phyloP scores from a whole-genome alignment of 1,140 invertebrate genomes.

The Phenacoccus solenopsis region DNA sequence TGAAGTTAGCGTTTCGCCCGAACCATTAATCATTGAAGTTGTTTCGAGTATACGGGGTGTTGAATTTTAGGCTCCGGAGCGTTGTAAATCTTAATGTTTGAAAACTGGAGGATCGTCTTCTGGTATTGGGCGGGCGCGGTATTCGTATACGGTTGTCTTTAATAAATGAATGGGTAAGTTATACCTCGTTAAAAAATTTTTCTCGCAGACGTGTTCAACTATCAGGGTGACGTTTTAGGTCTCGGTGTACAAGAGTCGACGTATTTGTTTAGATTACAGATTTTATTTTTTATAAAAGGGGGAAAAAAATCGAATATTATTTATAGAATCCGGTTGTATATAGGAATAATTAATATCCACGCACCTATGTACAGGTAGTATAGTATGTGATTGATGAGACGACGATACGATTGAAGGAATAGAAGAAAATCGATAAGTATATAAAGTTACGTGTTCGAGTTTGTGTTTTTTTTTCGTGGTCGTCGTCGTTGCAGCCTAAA shows the following conservation, averaged over 20 bases:
- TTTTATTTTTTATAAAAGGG: too few species aligned
- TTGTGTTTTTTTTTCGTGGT: too few species aligned
- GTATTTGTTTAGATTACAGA: too few species aligned
- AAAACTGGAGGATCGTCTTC: neutral
- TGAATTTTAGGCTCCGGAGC: neutral
- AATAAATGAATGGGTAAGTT: too few species aligned
- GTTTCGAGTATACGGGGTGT: neutral
- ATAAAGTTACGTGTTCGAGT: too few species aligned
- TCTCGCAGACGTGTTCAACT: too few species aligned
- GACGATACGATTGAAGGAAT: neutral
- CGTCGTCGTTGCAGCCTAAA: neutral
- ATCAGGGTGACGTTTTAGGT: too few species aligned
- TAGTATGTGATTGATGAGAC: constrained; percentile 1
- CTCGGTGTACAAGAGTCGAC: too few species aligned
- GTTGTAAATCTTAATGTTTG: constrained; percentile 2
- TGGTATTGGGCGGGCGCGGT: neutral
- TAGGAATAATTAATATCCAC: neutral
- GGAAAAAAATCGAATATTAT: too few species aligned
- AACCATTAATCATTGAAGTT: neutral
- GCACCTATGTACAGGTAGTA: neutral
- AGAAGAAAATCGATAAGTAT: neutral
- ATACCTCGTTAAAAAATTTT: too few species aligned
- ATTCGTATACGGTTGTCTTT: neutral
- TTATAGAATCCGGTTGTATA: neutral
- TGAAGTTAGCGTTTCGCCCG: neutral